Conservation (phyloP, 2,888 invertebrate genomes). For the Xanthorhoe spadicearia region DNA sequence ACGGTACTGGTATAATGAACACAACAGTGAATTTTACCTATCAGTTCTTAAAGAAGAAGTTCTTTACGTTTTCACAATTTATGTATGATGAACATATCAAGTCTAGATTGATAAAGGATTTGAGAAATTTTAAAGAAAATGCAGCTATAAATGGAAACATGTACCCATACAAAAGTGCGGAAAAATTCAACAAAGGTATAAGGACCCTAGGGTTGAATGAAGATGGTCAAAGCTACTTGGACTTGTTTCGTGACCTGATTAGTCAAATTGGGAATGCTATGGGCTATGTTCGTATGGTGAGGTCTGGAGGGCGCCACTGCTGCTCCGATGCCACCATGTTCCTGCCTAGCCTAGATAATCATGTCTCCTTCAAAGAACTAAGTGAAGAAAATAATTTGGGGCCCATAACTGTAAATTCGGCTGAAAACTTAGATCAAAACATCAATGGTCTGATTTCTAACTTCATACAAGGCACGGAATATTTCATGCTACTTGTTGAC, state of each 20-base stretch:
- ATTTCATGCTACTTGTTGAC: conserved; percentile 94
- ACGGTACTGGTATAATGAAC: conserved; percentile 98
- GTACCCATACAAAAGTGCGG: conserved; percentile 95
- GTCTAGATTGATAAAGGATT: conserved; percentile 95
- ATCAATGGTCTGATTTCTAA: conserved; percentile 91
- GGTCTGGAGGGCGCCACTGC: conserved; percentile 96
- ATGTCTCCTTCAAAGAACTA: conserved; percentile 86
- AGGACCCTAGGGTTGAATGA: conserved; percentile 92
- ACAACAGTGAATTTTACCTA: conserved; percentile 97
- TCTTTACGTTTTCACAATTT: conserved; percentile 97
- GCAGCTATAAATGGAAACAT: conserved; percentile 87
- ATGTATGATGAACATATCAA: conserved; percentile 99
- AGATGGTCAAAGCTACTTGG: conserved; percentile 94
- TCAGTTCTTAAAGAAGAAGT: conserved; percentile 96
- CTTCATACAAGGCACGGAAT: conserved; percentile 95
- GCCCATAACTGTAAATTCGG: conserved; percentile 86
- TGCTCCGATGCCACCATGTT: conserved; percentile 96
- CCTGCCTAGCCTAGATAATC: conserved; percentile 90
- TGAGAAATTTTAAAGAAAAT: conserved; percentile 92
- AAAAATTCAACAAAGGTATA: conserved; percentile 96
- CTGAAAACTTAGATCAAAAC: conserved; percentile 90
- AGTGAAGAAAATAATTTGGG: conserved; percentile 86
- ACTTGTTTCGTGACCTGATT: conserved; percentile 95
- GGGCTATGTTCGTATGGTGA: conserved; percentile 97
- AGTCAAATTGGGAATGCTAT: conserved; percentile 98